Evolutionary conservation across 2,888 invertebrate species (phyloP), one percentile per base, ranked within the genome.

Genomic region (Drosophila mayaguana): DNA sequence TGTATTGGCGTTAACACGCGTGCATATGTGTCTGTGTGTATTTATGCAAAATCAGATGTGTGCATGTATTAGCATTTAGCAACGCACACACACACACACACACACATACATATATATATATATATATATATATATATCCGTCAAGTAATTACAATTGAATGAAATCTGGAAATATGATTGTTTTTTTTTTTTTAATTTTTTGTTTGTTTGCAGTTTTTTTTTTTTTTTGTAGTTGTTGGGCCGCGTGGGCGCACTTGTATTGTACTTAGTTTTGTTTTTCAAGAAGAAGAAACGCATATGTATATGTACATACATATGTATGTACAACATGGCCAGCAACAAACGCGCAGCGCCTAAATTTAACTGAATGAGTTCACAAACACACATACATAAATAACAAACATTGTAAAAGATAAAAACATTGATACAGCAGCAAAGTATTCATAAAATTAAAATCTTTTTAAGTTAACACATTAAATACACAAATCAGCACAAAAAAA

Each of bases 301-400:
- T 32, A 25, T 25, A 25, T 5, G 5, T 25, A 25, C 25, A 28
- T 28, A 8, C 8, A 2, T 28, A 28, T 7, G 7, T 28, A 28
- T 28, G 28, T 1, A 62, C 20, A 38, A 59, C 45, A 69, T 68
- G 51, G 51, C 36, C 20, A 51, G 16, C 51, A 63, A 45, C 45
- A 40, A n/a, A 40, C 72, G 60, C 72, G 57, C 51, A 69, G 43
- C 66, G 70, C 65, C 70, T 74, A 75, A 78, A 66, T 64, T 72
- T 64, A 76, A 62, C 68, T 76, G 59, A 78, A 62, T 68, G 67
- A 62, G 62, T 69, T 36, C 22, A 20, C 34, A 20, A 3, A 51
- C 51, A 69, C 25, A 25, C 14, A n/a, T 45, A 66, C 16, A 20
- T 36, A 32, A 4, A 14, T 36, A 64, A 68, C 28, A 60, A 45